Conservation (phyloP, 2,888 invertebrate species). For the Drosophila greeni region DNA sequence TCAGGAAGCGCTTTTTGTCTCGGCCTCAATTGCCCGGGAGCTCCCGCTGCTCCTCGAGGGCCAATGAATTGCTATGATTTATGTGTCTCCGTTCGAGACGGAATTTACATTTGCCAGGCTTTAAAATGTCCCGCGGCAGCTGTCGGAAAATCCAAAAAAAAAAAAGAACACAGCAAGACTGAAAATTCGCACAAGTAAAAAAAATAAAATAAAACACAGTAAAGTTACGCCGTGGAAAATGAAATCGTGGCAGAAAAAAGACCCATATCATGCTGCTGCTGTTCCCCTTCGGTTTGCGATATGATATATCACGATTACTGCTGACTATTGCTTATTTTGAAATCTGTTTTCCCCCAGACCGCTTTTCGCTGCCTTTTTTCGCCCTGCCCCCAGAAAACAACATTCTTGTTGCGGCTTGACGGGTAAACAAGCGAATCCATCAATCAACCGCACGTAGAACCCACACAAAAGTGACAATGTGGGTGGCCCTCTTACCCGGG, state of each 20-base stretch:
- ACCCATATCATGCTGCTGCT: slow-evolving; percentile 47
- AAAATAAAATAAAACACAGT: not conserved
- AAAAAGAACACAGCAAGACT: not conserved
- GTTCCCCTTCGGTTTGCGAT: slow-evolving; percentile 51
- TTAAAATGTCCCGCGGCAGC: slow-evolving; percentile 28
- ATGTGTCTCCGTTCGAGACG: slow-evolving; percentile 19
- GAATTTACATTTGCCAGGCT: slow-evolving; percentile 28
- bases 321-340: slow-evolving; percentile 50
- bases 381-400: slow-evolving; percentile 15
- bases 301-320: slow-evolving; percentile 60
- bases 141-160: slow-evolving; percentile 14
- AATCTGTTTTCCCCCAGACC: slow-evolving; percentile 28
- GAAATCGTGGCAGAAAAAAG: slow-evolving; percentile 33
- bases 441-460: slow-evolving; percentile 65
- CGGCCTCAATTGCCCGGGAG: slow-evolving; percentile 27
- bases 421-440: slow-evolving; percentile 68
- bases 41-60: slow-evolving; percentile 5
- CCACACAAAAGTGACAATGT: slow-evolving; percentile 68
- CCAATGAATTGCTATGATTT: slow-evolving; percentile 40
- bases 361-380: too few relatives aligned
- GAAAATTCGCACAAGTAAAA: not conserved
- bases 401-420: slow-evolving; percentile 55
- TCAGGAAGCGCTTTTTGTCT: slow-evolving; percentile 40
- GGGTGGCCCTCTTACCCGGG: slow-evolving; percentile 11
- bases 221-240: slow-evolving; percentile 14